Evolutionary conservation across 2,888 invertebrate genomes (phyloP).

Genomic region (Chaetogeoica ovagalla): DNA sequence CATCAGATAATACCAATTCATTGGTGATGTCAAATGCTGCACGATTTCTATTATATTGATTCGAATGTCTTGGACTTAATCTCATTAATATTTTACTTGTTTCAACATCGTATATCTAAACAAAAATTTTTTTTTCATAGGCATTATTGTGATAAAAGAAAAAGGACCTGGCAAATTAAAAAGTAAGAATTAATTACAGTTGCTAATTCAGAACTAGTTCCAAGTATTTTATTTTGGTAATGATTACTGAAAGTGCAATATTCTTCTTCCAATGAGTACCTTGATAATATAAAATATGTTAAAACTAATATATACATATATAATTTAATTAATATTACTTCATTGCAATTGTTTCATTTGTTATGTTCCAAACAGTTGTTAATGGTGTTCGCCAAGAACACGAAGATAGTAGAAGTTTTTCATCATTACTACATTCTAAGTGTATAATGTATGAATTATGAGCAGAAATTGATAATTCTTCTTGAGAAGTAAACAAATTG

Average conservation of each 20-base stretch:
- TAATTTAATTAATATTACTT: constrained; percentile 62
- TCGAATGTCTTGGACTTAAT: constrained; percentile 79
- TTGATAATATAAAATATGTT: constrained; percentile 59
- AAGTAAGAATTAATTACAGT: constrained; percentile 62
- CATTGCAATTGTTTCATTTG: constrained; percentile 64
- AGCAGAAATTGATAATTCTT: constrained; percentile 77
- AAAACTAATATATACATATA: constrained; percentile 21
- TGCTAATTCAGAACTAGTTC: constrained; percentile 82
- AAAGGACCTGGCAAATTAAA: not conserved
- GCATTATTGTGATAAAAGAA: not conserved
- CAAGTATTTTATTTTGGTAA: constrained; percentile 82
- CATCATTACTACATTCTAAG: constrained; percentile 74
- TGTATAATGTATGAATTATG: constrained; percentile 87
- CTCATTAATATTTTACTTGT: constrained; percentile 75
- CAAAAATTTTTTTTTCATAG: constrained; percentile 53
- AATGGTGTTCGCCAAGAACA: constrained; percentile 83
- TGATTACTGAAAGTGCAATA: constrained; percentile 90
- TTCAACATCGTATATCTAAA: constrained; percentile 82
- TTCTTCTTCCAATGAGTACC: constrained; percentile 76
- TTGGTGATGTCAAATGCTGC: constrained; percentile 94
- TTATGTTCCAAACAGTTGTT: constrained; percentile 79
- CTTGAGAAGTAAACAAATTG: constrained; percentile 65
- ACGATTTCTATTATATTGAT: constrained; percentile 89
- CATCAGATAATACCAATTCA: constrained; percentile 92
- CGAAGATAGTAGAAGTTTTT: constrained; percentile 79